Evolutionary conservation across 2,888 invertebrate genomes (phyloP).

Genomic region (Drosophila siamana): DNA sequence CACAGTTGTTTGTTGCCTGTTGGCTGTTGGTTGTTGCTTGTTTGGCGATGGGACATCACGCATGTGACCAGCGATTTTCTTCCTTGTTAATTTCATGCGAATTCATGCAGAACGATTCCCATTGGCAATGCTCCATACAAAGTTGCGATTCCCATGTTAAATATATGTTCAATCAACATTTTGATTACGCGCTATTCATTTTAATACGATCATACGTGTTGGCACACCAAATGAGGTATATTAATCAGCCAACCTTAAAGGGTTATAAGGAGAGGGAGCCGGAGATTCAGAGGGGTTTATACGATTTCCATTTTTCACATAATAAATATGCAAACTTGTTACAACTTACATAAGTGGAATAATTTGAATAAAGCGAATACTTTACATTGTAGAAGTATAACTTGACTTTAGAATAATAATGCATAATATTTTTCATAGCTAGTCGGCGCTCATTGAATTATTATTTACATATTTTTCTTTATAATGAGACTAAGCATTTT

Average conservation of each 20-base stretch:
- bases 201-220: slow-evolving; percentile 54
- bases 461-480: no score
- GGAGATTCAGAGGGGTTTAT: background rate
- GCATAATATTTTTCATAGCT: no score
- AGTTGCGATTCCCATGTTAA: slow-evolving; percentile 59
- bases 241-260: slow-evolving; percentile 35
- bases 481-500: no score
- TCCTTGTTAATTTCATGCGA: slow-evolving; percentile 70
- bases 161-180: slow-evolving; percentile 76
- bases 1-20: background rate
- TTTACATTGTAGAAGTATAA: no score
- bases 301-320: background rate
- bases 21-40: no score
- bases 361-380: background rate
- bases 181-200: slow-evolving; percentile 73
- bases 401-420: background rate
- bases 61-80: slow-evolving; percentile 64
- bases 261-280: background rate
- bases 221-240: slow-evolving; percentile 50
- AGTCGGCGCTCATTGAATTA: no score
- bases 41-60: no score
- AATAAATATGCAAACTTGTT: background rate
- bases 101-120: slow-evolving; percentile 35
- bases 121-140: slow-evolving; percentile 23
- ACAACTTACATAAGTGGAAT: background rate